Evolutionary conservation across 2,888 invertebrate genomes (phyloP).

Genomic region (Malacosoma neustria): DNA sequence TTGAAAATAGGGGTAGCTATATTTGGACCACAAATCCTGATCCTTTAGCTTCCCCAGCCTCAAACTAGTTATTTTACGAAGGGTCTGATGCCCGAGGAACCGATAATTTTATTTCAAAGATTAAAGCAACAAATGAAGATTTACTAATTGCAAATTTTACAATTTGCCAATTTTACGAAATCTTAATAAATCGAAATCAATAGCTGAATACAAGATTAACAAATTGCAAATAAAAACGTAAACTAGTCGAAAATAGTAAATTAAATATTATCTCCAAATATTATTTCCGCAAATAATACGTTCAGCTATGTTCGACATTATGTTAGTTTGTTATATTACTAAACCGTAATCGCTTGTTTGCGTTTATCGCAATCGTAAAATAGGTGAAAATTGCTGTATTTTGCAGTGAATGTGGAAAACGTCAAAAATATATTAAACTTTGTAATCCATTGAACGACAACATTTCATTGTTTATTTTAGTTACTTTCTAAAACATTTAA

Average conservation of each 20-base stretch:
- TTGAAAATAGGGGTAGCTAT: no score
- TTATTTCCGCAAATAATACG: conserved; percentile 9
- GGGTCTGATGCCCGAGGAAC: no score
- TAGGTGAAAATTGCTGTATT: not conserved
- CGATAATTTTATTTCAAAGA: no score
- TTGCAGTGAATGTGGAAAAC: not conserved
- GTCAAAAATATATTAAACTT: not conserved
- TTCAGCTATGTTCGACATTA: conserved; percentile 51
- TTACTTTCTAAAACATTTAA: not conserved
- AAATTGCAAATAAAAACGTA: no score
- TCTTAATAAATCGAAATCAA: no score
- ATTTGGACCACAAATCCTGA: no score
- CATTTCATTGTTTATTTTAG: not conserved
- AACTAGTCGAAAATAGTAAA: not conserved
- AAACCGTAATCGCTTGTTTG: not conserved
- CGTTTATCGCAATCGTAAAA: not conserved
- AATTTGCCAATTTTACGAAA: no score
- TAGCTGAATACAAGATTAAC: no score
- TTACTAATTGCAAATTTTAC: no score
- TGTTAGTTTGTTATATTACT: conserved; percentile 13
- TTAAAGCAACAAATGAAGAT: no score
- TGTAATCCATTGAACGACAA: not conserved
- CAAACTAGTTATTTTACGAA: no score
- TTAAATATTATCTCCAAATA: not conserved
- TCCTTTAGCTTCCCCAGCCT: no score